Percentiles rank a stretch among this genome's conserved stretches.
phyloP scores from a whole-genome alignment of 2,888 invertebrate genomes.

The Aleiodes alternator region DNA sequence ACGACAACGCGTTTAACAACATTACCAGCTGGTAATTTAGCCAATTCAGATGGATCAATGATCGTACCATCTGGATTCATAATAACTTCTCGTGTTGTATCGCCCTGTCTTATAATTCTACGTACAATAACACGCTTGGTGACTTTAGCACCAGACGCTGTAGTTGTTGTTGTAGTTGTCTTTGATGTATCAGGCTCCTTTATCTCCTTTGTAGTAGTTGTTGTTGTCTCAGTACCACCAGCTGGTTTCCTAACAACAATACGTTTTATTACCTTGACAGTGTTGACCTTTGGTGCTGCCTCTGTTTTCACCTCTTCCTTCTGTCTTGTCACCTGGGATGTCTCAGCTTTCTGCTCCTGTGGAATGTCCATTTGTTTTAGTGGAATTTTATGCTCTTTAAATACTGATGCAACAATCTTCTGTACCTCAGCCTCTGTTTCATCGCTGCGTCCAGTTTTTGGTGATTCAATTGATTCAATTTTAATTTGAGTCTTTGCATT shows the following conservation, averaged over 20 bases:
- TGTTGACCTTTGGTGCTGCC: constrained; percentile 58
- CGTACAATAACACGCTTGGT: constrained; percentile 72
- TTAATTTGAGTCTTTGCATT: constrained; percentile 32
- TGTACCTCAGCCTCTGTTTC: constrained; percentile 73
- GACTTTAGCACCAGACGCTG: constrained; percentile 61
- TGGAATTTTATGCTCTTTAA: constrained; percentile 73
- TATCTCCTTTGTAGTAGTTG: constrained; percentile 50
- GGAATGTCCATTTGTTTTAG: constrained; percentile 65
- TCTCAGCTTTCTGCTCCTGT: constrained; percentile 61
- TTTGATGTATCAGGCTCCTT: constrained; percentile 58
- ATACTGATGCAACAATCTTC: constrained; percentile 73
- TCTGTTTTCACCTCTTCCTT: constrained; percentile 49
- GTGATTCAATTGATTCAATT: constrained; percentile 37
- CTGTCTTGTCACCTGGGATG: constrained; percentile 21
- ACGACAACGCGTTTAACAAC: constrained; percentile 73
- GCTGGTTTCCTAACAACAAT: constrained; percentile 70
- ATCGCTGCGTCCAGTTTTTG: constrained; percentile 56
- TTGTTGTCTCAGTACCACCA: constrained; percentile 52
- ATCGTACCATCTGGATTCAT: constrained; percentile 74
- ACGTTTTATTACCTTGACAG: constrained; percentile 72
- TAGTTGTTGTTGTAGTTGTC: constrained; percentile 34
- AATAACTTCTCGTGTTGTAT: constrained; percentile 71
- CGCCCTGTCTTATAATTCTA: constrained; percentile 72
- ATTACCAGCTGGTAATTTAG: constrained; percentile 72
- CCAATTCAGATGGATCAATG: constrained; percentile 72